A percentile compares a stretch with the other conserved stretches of the same genome.
These are phyloP conservation scores for Falco biarmicus DNA, from an alignment of 2,797 vertebrate genomes.

Conservation along the genomic window DNA sequence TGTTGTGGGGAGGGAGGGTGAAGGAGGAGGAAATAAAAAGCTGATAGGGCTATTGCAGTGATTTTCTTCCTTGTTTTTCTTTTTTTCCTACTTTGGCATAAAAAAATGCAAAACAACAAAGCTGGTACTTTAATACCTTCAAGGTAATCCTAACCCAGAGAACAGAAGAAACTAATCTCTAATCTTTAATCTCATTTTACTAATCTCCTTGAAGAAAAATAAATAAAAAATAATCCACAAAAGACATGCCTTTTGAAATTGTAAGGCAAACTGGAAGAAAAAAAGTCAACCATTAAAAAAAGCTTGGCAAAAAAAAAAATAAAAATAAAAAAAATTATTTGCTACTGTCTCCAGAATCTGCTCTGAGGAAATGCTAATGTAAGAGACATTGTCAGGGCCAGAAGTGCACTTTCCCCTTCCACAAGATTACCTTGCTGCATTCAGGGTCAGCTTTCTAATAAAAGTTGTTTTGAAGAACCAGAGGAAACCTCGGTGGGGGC, in stretches of 20 bases:
- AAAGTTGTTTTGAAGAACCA: not conserved
- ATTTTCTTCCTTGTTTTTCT: not conserved
- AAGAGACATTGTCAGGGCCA: not conserved
- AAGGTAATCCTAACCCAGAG: not conserved
- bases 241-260: not conserved
- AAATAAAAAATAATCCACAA: not conserved
- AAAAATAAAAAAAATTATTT: not conserved
- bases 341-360: not conserved
- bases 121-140: not conserved
- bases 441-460: not conserved
- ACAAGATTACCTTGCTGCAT: not conserved
- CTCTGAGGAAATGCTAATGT: not conserved
- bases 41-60: not conserved
- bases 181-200: not conserved
- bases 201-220: not conserved
- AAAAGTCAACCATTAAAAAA: not conserved
- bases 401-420: not conserved
- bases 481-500: fast-evolving
- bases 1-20: fast-evolving
- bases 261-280: not conserved
- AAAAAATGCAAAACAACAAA: fast-evolving
- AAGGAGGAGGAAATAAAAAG: not conserved
- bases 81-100: not conserved
- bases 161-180: not conserved
- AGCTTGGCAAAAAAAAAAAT: not conserved